Evolutionary conservation across 23 tunicate species (phyloP).

Genomic region (Styela clava): DNA sequence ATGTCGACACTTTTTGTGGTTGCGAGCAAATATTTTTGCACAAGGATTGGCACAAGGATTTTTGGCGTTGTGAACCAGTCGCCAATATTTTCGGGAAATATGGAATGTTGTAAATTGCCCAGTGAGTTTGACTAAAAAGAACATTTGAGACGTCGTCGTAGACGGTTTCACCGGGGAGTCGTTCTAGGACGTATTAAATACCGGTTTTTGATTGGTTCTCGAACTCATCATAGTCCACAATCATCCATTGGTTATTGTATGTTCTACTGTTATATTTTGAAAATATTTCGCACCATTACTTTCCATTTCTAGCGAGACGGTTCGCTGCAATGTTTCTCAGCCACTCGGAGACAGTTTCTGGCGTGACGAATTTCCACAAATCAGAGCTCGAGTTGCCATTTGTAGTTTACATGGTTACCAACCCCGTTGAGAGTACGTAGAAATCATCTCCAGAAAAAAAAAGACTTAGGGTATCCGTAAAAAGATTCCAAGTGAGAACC

Average conservation of each 20-base stretch:
- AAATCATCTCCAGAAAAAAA: slow-evolving; percentile 51
- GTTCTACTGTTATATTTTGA: slow-evolving; percentile 47
- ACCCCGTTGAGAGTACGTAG: slow-evolving; percentile 50
- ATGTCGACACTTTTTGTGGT: slow-evolving; percentile 32
- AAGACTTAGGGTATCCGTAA: slow-evolving; percentile 31
- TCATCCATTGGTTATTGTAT: slow-evolving; percentile 74
- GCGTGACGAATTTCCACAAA: slow-evolving; percentile 46
- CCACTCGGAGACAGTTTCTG: slow-evolving; percentile 41
- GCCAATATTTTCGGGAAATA: slow-evolving; percentile 38
- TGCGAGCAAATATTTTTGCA: slow-evolving; percentile 40
- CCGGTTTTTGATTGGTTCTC: slow-evolving; percentile 19
- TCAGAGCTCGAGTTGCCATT: slow-evolving; percentile 40
- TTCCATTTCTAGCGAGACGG: slow-evolving; percentile 38
- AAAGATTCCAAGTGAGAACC: slow-evolving; percentile 23
- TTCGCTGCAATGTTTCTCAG: slow-evolving; percentile 56
- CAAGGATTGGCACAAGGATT: slow-evolving; percentile 44
- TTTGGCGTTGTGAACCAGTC: slow-evolving; percentile 55
- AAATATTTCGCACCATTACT: slow-evolving; percentile 43
- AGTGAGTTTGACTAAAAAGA: slow-evolving; percentile 20
- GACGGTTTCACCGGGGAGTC: slow-evolving; percentile 41
- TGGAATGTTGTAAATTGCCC: slow-evolving; percentile 59
- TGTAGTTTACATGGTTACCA: slow-evolving; percentile 69
- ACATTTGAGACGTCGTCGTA: slow-evolving; percentile 31
- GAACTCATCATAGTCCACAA: slow-evolving; percentile 48
- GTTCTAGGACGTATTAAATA: slow-evolving; percentile 41